These are phyloP conservation scores for Rhabdophis nuchalis DNA, from an alignment of 2,797 vertebrate genomes.

Conservation along the genomic window DNA sequence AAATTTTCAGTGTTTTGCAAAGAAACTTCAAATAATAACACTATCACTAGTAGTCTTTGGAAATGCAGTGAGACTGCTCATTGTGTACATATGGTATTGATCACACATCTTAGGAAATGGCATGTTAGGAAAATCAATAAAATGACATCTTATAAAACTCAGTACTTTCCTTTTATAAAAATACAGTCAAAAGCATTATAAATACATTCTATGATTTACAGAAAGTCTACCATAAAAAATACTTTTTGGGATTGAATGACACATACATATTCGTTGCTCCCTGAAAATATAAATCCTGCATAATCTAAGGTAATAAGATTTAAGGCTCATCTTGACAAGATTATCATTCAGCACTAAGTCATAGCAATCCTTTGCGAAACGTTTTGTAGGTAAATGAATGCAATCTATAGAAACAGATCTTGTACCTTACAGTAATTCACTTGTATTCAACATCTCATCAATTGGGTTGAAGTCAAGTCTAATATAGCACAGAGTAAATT, in stretches of 20 bases:
- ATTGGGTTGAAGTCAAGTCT: background rate
- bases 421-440: background rate
- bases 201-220: background rate
- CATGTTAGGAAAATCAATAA: background rate
- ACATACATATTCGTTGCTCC: background rate
- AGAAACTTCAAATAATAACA: background rate
- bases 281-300: background rate
- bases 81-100: conserved; percentile 10
- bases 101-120: background rate
- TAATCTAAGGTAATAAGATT: background rate
- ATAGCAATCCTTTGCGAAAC: background rate
- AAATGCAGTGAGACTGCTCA: background rate
- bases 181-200: background rate
- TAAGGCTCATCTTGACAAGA: background rate
- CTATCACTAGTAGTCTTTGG: background rate
- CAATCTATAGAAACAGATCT: background rate
- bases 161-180: background rate
- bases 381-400: background rate
- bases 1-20: conserved; percentile 10
- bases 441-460: background rate
- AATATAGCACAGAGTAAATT: background rate
- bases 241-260: background rate
- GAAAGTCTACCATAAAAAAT: background rate
- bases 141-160: background rate
- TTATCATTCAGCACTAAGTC: background rate